Evolutionary conservation across 2,113 vertebrate genomes (phyloP).

Genomic region (Pheucticus melanocephalus): DNA sequence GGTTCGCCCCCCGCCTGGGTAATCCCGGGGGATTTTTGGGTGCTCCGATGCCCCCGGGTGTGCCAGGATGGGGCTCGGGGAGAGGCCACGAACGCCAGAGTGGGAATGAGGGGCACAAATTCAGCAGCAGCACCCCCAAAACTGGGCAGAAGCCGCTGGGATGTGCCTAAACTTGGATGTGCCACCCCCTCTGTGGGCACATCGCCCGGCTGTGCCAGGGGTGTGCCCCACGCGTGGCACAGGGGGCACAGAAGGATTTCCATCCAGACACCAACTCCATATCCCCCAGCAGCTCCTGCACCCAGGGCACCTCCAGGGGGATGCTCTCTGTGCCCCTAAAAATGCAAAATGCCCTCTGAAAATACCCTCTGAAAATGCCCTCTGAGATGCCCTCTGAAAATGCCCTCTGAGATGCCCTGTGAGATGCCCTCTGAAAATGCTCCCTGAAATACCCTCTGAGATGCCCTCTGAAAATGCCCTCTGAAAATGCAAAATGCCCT

Average conservation of each 20-base stretch:
- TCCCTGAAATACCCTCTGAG: too few species aligned
- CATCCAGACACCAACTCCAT: rapidly evolving
- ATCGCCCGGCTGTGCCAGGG: rapidly evolving
- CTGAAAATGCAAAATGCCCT: too few species aligned
- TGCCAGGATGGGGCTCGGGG: background rate
- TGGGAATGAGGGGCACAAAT: rapidly evolving
- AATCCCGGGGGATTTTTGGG: background rate
- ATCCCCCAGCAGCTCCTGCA: background rate
- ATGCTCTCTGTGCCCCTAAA: too few species aligned
- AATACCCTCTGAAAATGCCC: too few species aligned
- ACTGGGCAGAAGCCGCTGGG: background rate
- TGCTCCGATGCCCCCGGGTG: background rate
- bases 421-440: rapidly evolving
- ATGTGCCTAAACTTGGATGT: rapidly evolving
- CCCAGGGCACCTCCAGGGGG: rapidly evolving
- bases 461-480: too few species aligned
- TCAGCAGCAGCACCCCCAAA: background rate
- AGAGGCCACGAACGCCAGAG: rapidly evolving
- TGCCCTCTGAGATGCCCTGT: too few species aligned
- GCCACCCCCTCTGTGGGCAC: background rate
- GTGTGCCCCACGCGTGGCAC: background rate
- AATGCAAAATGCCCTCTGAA: background rate
- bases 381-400: too few species aligned
- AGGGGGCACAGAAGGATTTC: background rate
- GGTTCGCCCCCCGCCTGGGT: background rate